Evolutionary conservation across 2,113 vertebrate genomes (phyloP).

Genomic region (Dasypus novemcinctus): DNA sequence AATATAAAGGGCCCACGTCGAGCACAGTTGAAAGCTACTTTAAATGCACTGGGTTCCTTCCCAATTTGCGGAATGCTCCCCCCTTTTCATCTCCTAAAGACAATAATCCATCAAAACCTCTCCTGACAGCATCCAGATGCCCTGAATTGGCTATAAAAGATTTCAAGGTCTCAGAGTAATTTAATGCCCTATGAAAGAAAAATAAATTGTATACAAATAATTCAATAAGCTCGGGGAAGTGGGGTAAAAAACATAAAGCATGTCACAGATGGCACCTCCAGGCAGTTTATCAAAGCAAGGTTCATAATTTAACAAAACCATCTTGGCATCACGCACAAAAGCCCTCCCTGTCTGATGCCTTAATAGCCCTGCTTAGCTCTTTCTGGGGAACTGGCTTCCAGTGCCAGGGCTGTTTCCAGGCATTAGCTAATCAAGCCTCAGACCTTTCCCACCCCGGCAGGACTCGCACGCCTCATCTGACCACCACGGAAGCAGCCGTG

Average conservation of each 20-base stretch:
- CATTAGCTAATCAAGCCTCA: constrained; percentile 37
- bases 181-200: constrained; percentile 45
- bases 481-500: neutral
- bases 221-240: constrained; percentile 31
- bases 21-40: neutral
- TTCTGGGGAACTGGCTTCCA: constrained; percentile 11
- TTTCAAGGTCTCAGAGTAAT: constrained; percentile 22
- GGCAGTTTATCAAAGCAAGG: constrained; percentile 57
- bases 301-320: constrained; percentile 49
- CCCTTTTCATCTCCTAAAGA: neutral
- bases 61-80: neutral
- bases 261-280: constrained; percentile 27
- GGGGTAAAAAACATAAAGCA: neutral
- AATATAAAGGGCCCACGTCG: neutral
- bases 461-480: neutral
- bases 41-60: neutral
- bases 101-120: constrained; percentile 4
- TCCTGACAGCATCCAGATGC: constrained; percentile 23
- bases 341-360: constrained; percentile 57
- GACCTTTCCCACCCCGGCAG: neutral
- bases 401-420: neutral
- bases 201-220: constrained; percentile 60
- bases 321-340: constrained; percentile 44
- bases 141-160: neutral
- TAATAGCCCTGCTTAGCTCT: constrained; percentile 37